phyloP scores from a whole-genome alignment of 92 coral and sea anemone species.

The Porites lobata region DNA sequence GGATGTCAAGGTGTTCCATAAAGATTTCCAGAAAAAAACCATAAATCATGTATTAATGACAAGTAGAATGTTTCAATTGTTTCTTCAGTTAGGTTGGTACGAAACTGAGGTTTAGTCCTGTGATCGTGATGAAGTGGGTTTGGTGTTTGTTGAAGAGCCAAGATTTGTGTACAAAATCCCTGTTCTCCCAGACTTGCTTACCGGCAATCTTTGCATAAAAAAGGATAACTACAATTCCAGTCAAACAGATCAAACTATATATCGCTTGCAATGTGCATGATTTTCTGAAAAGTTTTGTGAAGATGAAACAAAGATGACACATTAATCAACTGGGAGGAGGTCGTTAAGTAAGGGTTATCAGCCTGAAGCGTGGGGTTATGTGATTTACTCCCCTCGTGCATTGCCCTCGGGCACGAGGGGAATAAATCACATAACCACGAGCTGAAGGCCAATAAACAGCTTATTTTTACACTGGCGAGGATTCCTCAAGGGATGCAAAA shows the following conservation, averaged over 20 bases:
- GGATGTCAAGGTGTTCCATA: conserved; percentile 21
- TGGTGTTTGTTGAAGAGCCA: conserved; percentile 23
- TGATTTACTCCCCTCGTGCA: no score
- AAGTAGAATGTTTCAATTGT: conserved; percentile 6
- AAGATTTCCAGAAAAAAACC: conserved; percentile 36
- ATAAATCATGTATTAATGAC: conserved; percentile 37
- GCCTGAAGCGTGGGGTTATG: no score
- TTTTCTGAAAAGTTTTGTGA: neutral
- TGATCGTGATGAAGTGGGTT: conserved; percentile 17
- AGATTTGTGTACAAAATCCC: conserved; percentile 16
- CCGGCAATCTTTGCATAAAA: neutral
- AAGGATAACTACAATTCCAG: neutral
- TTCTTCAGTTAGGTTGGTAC: neutral
- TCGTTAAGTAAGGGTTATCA: neutral
- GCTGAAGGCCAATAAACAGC: no score
- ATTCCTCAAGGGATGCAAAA: no score
- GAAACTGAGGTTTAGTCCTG: conserved; percentile 2
- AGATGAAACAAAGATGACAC: neutral
- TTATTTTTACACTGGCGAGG: no score
- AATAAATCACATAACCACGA: no score
- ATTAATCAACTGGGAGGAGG: neutral
- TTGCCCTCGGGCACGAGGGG: no score
- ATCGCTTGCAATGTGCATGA: neutral
- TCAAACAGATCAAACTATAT: neutral
- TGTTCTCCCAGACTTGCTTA: neutral